A percentile compares a stretch with the other conserved stretches of the same genome.
These are phyloP conservation scores for Megalops cyprinoides DNA, from an alignment of 2,797 vertebrate species.

Conservation along the genomic window DNA sequence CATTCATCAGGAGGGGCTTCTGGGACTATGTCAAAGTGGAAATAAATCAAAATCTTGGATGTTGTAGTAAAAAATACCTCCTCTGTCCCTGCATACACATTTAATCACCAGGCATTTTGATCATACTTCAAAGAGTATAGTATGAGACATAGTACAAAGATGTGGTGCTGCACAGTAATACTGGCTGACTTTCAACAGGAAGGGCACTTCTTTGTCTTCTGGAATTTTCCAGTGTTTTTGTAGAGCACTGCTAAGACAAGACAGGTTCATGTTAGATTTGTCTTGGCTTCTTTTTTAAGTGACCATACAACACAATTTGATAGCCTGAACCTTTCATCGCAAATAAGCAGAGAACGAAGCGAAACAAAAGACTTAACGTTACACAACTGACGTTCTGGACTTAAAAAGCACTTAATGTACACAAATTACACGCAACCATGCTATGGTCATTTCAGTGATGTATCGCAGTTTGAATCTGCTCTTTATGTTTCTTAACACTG, in stretches of 20 bases:
- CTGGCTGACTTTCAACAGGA: background rate
- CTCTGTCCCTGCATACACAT: background rate
- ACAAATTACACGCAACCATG: too few relatives aligned
- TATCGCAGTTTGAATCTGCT: background rate
- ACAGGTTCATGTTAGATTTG: background rate
- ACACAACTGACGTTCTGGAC: background rate
- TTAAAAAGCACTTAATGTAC: background rate
- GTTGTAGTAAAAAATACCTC: background rate
- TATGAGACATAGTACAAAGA: background rate
- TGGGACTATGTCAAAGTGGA: background rate
- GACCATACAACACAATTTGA: background rate
- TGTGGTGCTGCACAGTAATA: background rate
- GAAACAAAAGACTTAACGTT: background rate
- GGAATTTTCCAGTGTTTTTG: background rate
- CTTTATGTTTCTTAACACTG: background rate
- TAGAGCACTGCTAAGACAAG: background rate
- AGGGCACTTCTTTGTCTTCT: background rate
- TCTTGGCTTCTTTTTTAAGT: background rate
- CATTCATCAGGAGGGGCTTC: background rate
- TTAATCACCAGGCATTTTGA: background rate
- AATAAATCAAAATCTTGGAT: background rate
- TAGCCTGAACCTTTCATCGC: background rate
- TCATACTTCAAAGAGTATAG: background rate
- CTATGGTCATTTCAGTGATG: background rate
- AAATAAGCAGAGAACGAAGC: background rate